Conservation (phyloP, 2,888 invertebrate species). For the Digitonthophagus gazella region DNA sequence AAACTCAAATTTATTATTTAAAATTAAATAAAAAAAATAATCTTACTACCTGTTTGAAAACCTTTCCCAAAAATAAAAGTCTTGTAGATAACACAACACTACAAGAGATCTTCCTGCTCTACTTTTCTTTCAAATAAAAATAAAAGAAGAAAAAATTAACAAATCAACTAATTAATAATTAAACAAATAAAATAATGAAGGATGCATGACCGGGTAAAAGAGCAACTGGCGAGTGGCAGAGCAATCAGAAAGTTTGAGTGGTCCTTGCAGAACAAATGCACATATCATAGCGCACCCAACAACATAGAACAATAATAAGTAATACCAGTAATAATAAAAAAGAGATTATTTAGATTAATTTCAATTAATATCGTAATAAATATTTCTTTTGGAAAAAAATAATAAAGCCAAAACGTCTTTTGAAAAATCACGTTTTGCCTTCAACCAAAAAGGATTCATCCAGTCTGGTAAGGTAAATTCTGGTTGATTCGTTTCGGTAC, state of each 20-base stretch:
- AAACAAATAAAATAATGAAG: constrained; percentile 33
- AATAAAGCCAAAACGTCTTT: constrained; percentile 2
- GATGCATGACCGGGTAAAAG: constrained; percentile 40
- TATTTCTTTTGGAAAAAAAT: constrained; percentile 3
- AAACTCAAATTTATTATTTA: constrained; percentile 31
- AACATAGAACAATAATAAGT: constrained; percentile 48
- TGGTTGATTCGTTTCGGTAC: neutral
- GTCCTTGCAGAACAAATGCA: constrained; percentile 69
- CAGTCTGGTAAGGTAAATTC: neutral
- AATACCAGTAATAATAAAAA: constrained; percentile 28
- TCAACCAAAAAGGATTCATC: neutral
- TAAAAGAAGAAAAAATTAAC: constrained; percentile 37
- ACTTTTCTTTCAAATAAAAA: constrained; percentile 32
- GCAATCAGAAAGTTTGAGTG: constrained; percentile 71
- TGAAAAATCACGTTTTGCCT: neutral
- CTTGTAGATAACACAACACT: too few relatives aligned
- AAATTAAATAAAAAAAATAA: constrained; percentile 35
- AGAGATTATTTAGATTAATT: constrained; percentile 14
- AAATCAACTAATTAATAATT: constrained; percentile 35
- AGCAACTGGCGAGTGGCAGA: constrained; percentile 52
- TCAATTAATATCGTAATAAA: neutral
- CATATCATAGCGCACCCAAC: constrained; percentile 52
- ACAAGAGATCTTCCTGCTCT: neutral
- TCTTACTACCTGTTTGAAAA: constrained; percentile 31
- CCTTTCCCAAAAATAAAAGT: constrained; percentile 28